These are phyloP conservation scores for Australoheros scitulus DNA, from an alignment of 2,113 vertebrate genomes.

Conservation along the genomic window DNA sequence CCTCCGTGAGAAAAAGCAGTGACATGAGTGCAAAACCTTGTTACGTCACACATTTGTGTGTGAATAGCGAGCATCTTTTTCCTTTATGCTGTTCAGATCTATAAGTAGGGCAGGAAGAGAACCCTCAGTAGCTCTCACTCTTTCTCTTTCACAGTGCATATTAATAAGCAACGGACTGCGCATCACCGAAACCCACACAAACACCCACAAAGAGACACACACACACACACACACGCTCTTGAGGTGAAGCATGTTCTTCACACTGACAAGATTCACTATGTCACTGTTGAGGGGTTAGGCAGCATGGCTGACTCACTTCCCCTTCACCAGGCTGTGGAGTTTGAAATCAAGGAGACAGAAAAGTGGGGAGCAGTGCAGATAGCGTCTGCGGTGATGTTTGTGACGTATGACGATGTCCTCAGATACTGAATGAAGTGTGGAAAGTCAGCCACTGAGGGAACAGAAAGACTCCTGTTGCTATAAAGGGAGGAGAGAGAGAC, in stretches of 20 bases:
- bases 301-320: constrained; percentile 52
- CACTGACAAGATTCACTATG: constrained; percentile 22
- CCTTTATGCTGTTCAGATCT: constrained; percentile 33
- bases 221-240: not conserved
- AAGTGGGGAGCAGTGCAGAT: not conserved
- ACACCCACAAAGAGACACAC: not conserved
- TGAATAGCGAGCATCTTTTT: constrained; percentile 38
- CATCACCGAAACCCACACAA: constrained; percentile 37
- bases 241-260: constrained; percentile 42
- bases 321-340: constrained; percentile 15
- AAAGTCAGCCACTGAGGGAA: not conserved
- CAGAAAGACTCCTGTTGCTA: constrained; percentile 12
- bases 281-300: constrained; percentile 5
- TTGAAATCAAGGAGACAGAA: constrained; percentile 31
- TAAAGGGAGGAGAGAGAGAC: constrained; percentile 27
- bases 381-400: constrained; percentile 5
- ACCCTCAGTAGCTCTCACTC: constrained; percentile 34
- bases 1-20: not conserved
- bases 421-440: constrained; percentile 8
- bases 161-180: constrained; percentile 44
- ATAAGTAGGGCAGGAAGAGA: constrained; percentile 62
- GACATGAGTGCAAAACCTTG: not conserved
- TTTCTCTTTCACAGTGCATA: constrained; percentile 29
- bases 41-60: constrained; percentile 41
- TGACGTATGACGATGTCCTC: not conserved